Evolutionary conservation across 2,888 invertebrate species (phyloP), one percentile per base, ranked within the genome.

Genomic region (Cabera pusaria): DNA sequence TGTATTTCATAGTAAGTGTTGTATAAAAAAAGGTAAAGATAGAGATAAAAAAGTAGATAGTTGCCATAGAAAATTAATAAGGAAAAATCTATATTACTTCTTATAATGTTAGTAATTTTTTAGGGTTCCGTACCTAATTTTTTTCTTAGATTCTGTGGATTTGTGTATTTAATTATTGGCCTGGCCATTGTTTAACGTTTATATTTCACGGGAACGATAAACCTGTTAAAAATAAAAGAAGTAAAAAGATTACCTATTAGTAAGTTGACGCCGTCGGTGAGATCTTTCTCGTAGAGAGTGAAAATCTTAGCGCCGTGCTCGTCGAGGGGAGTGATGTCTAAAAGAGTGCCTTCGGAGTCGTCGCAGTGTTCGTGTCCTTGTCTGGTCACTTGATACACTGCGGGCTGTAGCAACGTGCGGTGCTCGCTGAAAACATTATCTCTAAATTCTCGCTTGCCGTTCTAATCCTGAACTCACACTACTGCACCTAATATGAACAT

Each of bases 311-410:
- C 72, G 24, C 92, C 92, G 59, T 90, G 91, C 53, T 93, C 92
- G 59, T 92, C 90, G 44, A 93, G 86, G 5, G 93, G 93, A 27
- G 93, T 93, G 56, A 93, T 93, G 74, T 93, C 93, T 41, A 93
- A 77, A 5, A 93, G 79, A 68, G 92, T 92, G 29, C 93, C 93
- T 56, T 93, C 93, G 6, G 93, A 92, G 49, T 92, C 90, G 69
- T 93, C 93, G 70, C 93, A 93, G 64, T 92, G 92, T 64, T 93
- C 93, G 74, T 93, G 92, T 2, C 93, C 93, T 56, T 92, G 92
- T 26, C 93, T 88, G 34, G 93, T 93, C 62, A 93, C 93, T 74
- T 93, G 92, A 73, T 93, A 93, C 49, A 93, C 93, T 5, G 91
- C 90, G 35, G 91, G 90, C 63, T 90, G 88, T 11, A 91, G 72